phyloP scores from a whole-genome alignment of 1,140 invertebrate species.

The Matsumurasca onukii region DNA sequence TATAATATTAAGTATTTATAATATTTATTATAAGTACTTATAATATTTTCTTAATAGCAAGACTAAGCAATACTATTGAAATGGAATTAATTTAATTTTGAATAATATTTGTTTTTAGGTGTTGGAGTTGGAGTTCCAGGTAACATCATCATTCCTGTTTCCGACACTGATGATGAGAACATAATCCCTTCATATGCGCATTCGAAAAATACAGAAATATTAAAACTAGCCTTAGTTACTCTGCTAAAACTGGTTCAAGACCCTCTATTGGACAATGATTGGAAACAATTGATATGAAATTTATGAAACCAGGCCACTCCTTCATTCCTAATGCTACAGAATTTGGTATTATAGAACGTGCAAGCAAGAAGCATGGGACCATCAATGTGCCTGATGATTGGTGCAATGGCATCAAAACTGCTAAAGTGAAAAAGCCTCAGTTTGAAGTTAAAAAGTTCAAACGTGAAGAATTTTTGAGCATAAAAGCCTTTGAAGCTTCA shows the following conservation, averaged over 20 bases:
- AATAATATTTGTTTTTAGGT: too few species aligned
- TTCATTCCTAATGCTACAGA: constrained; percentile 32
- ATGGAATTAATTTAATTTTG: too few species aligned
- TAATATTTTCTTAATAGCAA: too few species aligned
- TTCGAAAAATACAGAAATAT: constrained; percentile 32
- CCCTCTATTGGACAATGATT: constrained; percentile 33
- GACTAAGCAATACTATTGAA: too few species aligned
- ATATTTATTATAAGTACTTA: too few species aligned
- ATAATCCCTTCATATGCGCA: background rate
- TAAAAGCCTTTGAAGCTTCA: background rate
- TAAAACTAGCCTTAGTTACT: constrained; percentile 19
- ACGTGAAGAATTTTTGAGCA: constrained; percentile 16
- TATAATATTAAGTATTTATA: too few species aligned
- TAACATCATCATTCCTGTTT: background rate
- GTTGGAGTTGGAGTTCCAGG: background rate
- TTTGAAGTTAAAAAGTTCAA: background rate
- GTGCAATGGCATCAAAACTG: constrained; percentile 10
- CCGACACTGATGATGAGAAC: background rate
- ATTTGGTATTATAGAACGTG: constrained; percentile 33
- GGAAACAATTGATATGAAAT: constrained; percentile 39
- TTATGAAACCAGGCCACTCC: constrained; percentile 38
- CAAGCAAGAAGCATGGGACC: constrained; percentile 20
- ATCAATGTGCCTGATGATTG: constrained; percentile 11
- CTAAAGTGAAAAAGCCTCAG: constrained; percentile 13
- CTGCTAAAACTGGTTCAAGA: constrained; percentile 38